Base-by-base conservation (phyloP, 2,888 invertebrate genomes). In the Drosophila melanosoma region DNA sequence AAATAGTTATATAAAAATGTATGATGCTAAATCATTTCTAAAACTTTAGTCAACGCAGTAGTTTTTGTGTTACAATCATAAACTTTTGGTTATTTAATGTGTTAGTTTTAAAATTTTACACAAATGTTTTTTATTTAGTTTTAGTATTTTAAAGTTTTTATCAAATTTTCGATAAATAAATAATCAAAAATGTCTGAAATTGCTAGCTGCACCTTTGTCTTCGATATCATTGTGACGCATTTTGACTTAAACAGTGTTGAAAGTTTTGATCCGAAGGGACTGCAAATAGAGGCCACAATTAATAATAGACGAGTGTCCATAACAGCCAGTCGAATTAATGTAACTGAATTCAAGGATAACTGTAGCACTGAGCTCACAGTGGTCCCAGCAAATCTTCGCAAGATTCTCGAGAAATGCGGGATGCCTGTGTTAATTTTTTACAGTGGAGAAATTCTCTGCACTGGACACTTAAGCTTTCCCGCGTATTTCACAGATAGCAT, bases 271-370 rank as follows among this genome's bases (percentile, higher is more conserved):
- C 69, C 69, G 0, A 66, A 66, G 1, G 61, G 71, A 3, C 69
- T 92, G 5, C 12, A 65, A 8, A 79, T 91, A 1, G 83, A 83
- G 3, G 82, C 76, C 0, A 64, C 45, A 3, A 89, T 91, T 12
- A 83, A 88, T 53, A 68, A 70, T 6, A 66, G 57, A 1, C 49
- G 66, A 1, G 45, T 92, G 1, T 48, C 60, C 0, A 85, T 92
- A 33, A 88, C 87, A 26, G 61, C 81, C 0, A 90, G 87, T 56
- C 88, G 89, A 10, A 89, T 91, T 2, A 90, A 91, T 77, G 80
- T 86, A 7, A 65, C 58, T 2, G 92, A 92, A 11, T 91, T 92
- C 26, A 83, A 83, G 32, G 52, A 82, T 0, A 81, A 83, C 2
- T 62, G 76, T 10, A 81, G 83, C 29, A 74, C 72, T 32, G 83